Evolutionary conservation across 2,113 vertebrate genomes (phyloP).

Genomic region (Hippocampus comes): DNA sequence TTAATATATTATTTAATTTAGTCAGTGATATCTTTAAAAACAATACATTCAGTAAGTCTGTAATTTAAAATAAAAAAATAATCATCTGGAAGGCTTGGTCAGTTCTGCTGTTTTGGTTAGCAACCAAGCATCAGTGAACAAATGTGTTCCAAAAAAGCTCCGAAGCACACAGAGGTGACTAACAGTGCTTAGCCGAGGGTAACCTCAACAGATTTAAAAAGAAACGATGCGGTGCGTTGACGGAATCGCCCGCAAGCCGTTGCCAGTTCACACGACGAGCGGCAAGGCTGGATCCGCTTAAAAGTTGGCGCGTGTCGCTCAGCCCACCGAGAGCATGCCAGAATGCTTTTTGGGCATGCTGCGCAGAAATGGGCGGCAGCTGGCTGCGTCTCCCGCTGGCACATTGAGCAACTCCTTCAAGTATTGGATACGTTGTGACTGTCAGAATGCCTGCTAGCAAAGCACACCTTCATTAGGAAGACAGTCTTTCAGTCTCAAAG

Average conservation of each 20-base stretch:
- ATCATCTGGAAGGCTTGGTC: too few relatives aligned
- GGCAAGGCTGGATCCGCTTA: neutral
- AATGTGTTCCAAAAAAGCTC: neutral
- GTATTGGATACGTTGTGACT: neutral
- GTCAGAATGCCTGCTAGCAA: neutral
- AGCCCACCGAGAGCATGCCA: conserved; percentile 25
- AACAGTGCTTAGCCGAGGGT: neutral
- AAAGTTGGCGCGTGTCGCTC: neutral
- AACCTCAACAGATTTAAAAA: neutral
- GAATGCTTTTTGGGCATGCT: conserved; percentile 33
- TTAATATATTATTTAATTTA: too few relatives aligned
- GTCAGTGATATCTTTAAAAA: too few relatives aligned
- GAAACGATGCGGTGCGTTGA: neutral
- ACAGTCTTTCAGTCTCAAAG: neutral
- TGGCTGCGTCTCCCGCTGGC: conserved; percentile 31
- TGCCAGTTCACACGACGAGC: neutral
- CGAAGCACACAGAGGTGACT: neutral
- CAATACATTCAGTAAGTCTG: too few relatives aligned
- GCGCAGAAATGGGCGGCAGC: conserved; percentile 22
- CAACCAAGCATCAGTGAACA: neutral
- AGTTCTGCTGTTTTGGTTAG: neutral
- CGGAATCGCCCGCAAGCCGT: neutral
- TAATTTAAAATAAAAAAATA: too few relatives aligned
- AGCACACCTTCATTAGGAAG: neutral
- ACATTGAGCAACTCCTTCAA: conserved; percentile 24